A percentile compares a stretch with the other conserved stretches of the same genome.
Evolutionary conservation across 1,140 invertebrate genomes (phyloP).

Genomic region (Heliothis virescens): DNA sequence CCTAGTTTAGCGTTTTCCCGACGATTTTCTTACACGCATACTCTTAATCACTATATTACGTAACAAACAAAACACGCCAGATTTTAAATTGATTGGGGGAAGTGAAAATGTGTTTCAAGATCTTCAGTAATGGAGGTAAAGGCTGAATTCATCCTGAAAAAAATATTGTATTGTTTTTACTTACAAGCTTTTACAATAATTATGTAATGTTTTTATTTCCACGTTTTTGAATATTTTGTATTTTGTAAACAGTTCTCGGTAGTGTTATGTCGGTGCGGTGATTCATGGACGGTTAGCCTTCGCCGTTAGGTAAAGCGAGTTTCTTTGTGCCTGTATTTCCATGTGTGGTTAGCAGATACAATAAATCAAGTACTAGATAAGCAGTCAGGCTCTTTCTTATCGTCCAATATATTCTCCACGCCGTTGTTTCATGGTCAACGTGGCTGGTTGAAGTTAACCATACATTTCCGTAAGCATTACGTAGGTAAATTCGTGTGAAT

Average conservation of each 20-base stretch:
- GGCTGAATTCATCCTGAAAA: neutral
- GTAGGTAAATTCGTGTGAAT: neutral
- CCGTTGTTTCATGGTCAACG: slow-evolving; percentile 31
- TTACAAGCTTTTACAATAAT: slow-evolving; percentile 4
- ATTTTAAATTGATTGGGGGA: slow-evolving; percentile 22
- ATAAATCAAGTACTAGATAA: slow-evolving; percentile 31
- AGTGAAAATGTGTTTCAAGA: slow-evolving; percentile 15
- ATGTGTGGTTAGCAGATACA: slow-evolving; percentile 6
- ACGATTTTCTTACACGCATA: slow-evolving; percentile 37
- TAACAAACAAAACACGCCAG: slow-evolving; percentile 30
- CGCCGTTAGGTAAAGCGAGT: slow-evolving; percentile 1
- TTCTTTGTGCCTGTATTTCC: neutral
- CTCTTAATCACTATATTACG: slow-evolving; percentile 33
- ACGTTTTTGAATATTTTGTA: slow-evolving; percentile 8
- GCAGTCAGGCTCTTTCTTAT: slow-evolving; percentile 9
- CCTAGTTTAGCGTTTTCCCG: slow-evolving; percentile 27
- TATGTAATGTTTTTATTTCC: slow-evolving; percentile 11
- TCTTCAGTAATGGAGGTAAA: neutral
- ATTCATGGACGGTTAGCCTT: neutral
- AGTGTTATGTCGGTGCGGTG: neutral
- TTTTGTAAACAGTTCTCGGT: neutral
- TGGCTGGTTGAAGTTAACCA: neutral
- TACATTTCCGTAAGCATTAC: slow-evolving; percentile 9
- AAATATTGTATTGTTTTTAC: slow-evolving; percentile 9
- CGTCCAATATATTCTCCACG: slow-evolving; percentile 3